Evolutionary conservation across 2,797 vertebrate species (phyloP), one percentile per base, ranked within the genome.

Genomic region (Hozukius guyotensis): DNA sequence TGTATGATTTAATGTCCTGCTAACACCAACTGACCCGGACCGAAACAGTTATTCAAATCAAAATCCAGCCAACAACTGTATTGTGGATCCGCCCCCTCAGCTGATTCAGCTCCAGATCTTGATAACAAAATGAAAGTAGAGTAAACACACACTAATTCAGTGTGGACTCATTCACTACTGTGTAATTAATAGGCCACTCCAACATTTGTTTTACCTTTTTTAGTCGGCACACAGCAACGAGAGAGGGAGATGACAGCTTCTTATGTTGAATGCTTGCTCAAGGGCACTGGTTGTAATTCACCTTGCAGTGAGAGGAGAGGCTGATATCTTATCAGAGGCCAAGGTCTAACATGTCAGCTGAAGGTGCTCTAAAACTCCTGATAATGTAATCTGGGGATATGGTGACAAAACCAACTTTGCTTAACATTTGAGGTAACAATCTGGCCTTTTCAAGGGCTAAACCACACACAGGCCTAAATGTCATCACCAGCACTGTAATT

Each of bases 251-350:
- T 6, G 31, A 32, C 32, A 32, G 61, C 32, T 24, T 56, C 29
- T 64, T 2, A 18, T 20, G 25, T 25, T 9, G 2, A 9, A 75
- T 66, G 83, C 84, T 89, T 90, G 88, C 81, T 81, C 79, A 55
- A 63, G 9, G 56, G 83, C 18, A 2, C 53, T 36, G 2, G 6
- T 53, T 75, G 38, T 56, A 65, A 42, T 32, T 75, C 77, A 71
- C 72, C 65, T 67, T 74, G 27, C 42, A 22, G 57, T 4, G n/a
- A 80, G 29, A 82, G 67, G 49, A 62, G 62, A 77, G 24, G 78
- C 79, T n/a, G 85, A 87, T 84, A 87, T 1, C 80, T 76, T 91
- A 91, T 91, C 88, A 67, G 36, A 75, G 60, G 61, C 56, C 80
- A 74, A 88, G 85, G 78, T 80, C 32, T 78, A 60, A 24, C 56